phyloP scores from a whole-genome alignment of 2,888 invertebrate genomes.

The Gari tellinella region DNA sequence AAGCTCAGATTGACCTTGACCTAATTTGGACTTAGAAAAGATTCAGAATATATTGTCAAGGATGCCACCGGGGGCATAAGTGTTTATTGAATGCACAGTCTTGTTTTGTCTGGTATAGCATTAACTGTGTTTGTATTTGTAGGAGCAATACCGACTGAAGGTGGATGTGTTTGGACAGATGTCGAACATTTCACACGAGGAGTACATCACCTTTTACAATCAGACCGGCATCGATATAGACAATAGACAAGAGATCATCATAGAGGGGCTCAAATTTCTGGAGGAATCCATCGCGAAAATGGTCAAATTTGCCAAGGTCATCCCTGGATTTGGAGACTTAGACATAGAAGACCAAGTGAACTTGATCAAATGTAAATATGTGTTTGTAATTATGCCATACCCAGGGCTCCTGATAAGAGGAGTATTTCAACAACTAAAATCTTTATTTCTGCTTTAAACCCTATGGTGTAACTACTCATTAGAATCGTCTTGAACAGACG shows the following conservation, averaged over 20 bases:
- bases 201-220: constrained; percentile 78
- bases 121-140: constrained; percentile 1
- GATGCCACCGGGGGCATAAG: no score
- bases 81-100: no score
- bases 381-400: no score
- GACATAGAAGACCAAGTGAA: constrained; percentile 79
- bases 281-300: constrained; percentile 76
- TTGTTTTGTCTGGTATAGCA: not conserved
- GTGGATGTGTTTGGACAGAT: constrained; percentile 77
- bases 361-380: constrained; percentile 79
- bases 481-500: no score
- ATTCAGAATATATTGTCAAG: no score
- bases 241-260: constrained; percentile 75
- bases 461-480: no score
- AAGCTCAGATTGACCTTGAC: no score
- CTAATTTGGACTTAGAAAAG: no score
- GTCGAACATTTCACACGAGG: constrained; percentile 75
- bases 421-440: no score
- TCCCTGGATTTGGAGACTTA: constrained; percentile 79
- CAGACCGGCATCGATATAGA: constrained; percentile 82
- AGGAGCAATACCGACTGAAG: constrained; percentile 75
- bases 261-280: constrained; percentile 70
- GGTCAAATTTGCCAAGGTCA: constrained; percentile 78
- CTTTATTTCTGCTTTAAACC: no score
- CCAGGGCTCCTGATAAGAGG: no score